Evolutionary conservation across 2,113 vertebrate genomes (phyloP), one percentile per base, ranked within the genome.

Genomic region (Paradoxurus hermaphroditus): DNA sequence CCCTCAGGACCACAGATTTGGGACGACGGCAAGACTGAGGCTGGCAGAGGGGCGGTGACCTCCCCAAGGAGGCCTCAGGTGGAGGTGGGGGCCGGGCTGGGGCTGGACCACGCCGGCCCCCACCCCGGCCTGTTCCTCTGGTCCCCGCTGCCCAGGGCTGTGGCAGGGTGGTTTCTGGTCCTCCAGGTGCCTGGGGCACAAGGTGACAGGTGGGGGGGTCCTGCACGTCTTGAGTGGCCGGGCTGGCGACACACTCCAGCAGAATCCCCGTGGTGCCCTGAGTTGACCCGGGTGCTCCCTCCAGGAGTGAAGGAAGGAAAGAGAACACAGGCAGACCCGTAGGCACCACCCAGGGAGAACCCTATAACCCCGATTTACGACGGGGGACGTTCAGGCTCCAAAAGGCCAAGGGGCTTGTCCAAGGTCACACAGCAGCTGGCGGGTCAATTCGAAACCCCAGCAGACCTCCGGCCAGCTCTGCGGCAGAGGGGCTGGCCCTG

Each of bases 71-170:
- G 49, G 29, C 70, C 72, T 39, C 53, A 68, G 90, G 44, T 18
- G 36, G 46, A 41, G 41, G 18, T 1, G 4, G 68, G 67, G 70
- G 23, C 84, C 0, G 2, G n/a, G 63, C 53, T 36, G 46, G 59
- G 79, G 25, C 10, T 39, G 39, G 53, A 51, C 21, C 53, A 36
- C 46, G 2, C 53, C 27, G n/a, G 70, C 77, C 93, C 86, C 83
- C 63, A 51, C 65, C 95, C 59, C 39, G 92, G 90, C 90, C 89
- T 83, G 90, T 89, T 79, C 70, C 62, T 72, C 73, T 86, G 83
- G 90, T 90, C 82, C 36, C 56, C 19, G 19, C 51, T 18, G 67
- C 62, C 83, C 86, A 83, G 44, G 46, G 93, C 93, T 53, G 10
- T 31, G 13, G 29, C 83, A n/a, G 44, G 44, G 72, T 1, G 1